Evolutionary conservation across 2,888 invertebrate species (phyloP).

Genomic region (Clunio marinus): DNA sequence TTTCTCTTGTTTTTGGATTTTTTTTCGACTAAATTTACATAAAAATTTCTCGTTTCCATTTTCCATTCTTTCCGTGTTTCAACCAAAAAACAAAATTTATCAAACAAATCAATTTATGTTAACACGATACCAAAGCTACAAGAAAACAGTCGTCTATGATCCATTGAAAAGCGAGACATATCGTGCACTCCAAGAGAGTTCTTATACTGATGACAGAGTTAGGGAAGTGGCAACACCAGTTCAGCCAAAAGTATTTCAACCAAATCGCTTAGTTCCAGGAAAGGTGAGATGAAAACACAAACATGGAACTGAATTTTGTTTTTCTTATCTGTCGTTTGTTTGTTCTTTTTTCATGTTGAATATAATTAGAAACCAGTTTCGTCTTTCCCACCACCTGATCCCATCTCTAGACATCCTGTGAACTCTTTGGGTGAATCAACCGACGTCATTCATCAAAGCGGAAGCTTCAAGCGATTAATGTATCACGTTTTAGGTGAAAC

Average conservation of each 20-base stretch:
- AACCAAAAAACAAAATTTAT: too few species aligned
- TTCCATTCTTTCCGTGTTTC: not conserved
- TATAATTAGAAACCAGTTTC: constrained; percentile 44
- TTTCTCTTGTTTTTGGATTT: constrained; percentile 6
- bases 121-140: constrained; percentile 51
- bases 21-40: not conserved
- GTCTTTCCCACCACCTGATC: constrained; percentile 49
- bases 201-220: constrained; percentile 58
- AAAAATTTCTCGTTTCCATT: constrained; percentile 3
- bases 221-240: constrained; percentile 69
- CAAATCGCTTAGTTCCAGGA: constrained; percentile 53
- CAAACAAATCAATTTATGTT: constrained; percentile 16
- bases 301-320: not conserved
- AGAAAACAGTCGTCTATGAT: constrained; percentile 74
- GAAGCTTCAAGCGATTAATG: constrained; percentile 89
- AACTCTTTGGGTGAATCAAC: constrained; percentile 65
- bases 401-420: constrained; percentile 53
- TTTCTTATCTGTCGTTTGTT: not conserved
- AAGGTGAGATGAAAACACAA: constrained; percentile 54
- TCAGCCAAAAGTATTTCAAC: constrained; percentile 70
- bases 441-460: constrained; percentile 85
- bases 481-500: constrained; percentile 80
- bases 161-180: constrained; percentile 84
- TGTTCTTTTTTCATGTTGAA: constrained; percentile 26
- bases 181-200: constrained; percentile 78